These are phyloP conservation scores for Papilio demoleus DNA, from an alignment of 2,888 invertebrate genomes.

Conservation along the genomic window DNA sequence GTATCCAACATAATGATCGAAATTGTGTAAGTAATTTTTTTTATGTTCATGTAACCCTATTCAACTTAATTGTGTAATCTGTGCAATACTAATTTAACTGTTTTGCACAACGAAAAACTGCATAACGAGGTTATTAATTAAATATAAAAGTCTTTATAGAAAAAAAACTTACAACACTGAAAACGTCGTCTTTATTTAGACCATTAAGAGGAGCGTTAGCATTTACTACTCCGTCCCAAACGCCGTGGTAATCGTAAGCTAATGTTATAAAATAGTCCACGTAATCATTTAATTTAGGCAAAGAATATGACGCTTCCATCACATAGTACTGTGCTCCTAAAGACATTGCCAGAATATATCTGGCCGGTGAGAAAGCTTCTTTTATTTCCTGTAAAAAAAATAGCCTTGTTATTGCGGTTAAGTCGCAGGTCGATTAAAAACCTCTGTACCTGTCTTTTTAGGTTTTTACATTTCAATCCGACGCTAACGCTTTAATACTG, in stretches of 20 bases:
- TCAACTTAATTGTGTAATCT: too few species aligned
- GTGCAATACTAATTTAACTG: too few species aligned
- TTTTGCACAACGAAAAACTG: too few species aligned
- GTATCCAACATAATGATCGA: too few species aligned
- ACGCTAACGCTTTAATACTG: not conserved
- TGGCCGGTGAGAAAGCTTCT: constrained; percentile 86
- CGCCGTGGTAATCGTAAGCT: constrained; percentile 94
- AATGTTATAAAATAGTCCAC: constrained; percentile 90
- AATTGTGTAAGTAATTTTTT: too few species aligned
- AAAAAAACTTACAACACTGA: constrained; percentile 86
- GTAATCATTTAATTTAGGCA: constrained; percentile 86
- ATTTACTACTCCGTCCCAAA: constrained; percentile 89
- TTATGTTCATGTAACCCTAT: too few species aligned
- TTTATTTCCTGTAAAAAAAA: constrained; percentile 84
- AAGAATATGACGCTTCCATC: constrained; percentile 90
- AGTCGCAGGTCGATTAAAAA: too few species aligned
- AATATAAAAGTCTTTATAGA: too few species aligned
- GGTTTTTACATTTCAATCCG: not conserved
- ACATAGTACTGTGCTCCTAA: constrained; percentile 89
- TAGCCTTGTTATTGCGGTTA: too few species aligned
- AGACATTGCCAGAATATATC: constrained; percentile 90
- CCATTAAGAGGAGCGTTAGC: constrained; percentile 90
- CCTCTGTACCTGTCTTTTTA: too few species aligned
- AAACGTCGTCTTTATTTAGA: constrained; percentile 69
- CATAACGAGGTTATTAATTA: too few species aligned